Evolutionary conservation across 2,888 invertebrate species (phyloP), one percentile per base, ranked within the genome.

Genomic region (Abrostola tripartita): DNA sequence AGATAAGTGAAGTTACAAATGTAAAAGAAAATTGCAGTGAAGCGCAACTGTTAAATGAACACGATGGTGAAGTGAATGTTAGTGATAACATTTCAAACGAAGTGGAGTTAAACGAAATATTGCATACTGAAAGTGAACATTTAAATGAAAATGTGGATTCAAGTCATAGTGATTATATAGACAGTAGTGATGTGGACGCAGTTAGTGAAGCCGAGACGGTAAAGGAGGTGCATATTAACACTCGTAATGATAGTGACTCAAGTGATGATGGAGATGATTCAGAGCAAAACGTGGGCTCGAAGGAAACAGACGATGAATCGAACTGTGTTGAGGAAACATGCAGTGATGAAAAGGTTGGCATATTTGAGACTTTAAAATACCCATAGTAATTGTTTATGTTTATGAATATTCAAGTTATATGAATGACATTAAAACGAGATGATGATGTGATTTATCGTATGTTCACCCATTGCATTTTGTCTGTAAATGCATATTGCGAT

Each of bases 221-320:
- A 70, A 72, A 66, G 58, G 68, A 68, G 57, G 59, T 63, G 8
- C 41, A 47, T 50, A 62, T 62, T 74, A 52, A 74, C 58, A 61
- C 60, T 14, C 24, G 41, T 12, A 67, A 60, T 71, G 69, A 52
- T 61, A 74, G 76, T 78, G 81, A 80, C 49, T 79, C 78, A 71
- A 79, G 64, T 69, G 75, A 71, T 76, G 78, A 76, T 65, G 68
- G 52, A 60, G 74, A 75, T 52, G 76, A 64, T 50, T 58, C 74
- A 52, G 78, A 65, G 53, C 62, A 74, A 67, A 71, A 56, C 52
- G 71, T 52, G 37, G 63, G 67, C 59, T 44, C 65, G 52, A 63
- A 71, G 61, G 73, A 77, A 65, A 49, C 47, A 9, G 65, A 12
- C 37, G 54, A 66, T 79, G 69, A 69, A 42, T 70, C 68, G 42